phyloP scores from a whole-genome alignment of 1,140 invertebrate genomes.

The Caenorhabditis briggsae region DNA sequence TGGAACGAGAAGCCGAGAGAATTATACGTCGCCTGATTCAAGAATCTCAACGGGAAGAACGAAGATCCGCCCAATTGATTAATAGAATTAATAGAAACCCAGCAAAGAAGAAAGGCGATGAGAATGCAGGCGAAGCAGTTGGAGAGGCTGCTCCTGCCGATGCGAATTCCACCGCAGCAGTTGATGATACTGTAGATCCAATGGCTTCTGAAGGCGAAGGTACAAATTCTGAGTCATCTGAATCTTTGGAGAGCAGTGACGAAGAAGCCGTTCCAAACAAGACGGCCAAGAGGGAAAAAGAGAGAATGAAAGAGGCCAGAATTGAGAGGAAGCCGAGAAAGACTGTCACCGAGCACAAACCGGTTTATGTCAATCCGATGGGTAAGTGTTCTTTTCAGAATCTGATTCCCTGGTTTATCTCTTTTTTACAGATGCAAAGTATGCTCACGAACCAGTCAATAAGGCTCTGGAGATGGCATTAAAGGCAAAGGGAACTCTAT shows the following conservation, averaged over 20 bases:
- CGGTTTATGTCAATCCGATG: slow-evolving; percentile 1
- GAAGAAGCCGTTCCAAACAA: neutral
- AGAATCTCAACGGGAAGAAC: slow-evolving; percentile 33
- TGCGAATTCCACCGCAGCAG: neutral
- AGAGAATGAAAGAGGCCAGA: slow-evolving; percentile 29
- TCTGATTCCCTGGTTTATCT: neutral
- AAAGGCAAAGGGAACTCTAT: neutral
- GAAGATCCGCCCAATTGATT: neutral
- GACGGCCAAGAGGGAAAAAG: neutral
- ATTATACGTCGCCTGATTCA: slow-evolving; percentile 1
- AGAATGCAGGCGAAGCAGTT: no score
- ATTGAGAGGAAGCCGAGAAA: neutral
- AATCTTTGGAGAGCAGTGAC: neutral
- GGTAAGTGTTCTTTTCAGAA: neutral
- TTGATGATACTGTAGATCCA: neutral
- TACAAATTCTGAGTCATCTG: neutral
- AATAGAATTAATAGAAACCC: neutral
- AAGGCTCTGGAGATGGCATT: neutral
- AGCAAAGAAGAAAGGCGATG: neutral
- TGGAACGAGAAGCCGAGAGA: slow-evolving; percentile 40
- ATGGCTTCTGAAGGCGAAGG: neutral
- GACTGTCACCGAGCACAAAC: neutral
- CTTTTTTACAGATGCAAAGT: slow-evolving; percentile 21
- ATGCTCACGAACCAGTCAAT: neutral
- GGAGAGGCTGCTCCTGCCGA: neutral